Evolutionary conservation across 2,888 invertebrate species (phyloP).

Genomic region (Eristalis intricaria): DNA sequence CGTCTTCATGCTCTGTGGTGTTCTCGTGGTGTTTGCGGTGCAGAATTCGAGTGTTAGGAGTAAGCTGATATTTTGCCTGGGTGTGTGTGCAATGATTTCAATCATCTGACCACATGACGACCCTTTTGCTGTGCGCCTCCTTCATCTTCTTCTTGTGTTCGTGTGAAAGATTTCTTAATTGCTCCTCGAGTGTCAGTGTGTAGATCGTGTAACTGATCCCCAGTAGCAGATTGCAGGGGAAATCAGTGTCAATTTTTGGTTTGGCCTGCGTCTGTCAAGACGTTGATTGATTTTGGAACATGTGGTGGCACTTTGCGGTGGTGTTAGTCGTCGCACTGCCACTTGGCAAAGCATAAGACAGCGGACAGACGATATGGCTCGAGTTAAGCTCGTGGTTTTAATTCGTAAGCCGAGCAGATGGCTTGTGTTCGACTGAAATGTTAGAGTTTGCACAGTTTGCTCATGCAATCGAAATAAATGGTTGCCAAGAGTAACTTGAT

Average conservation of each 20-base stretch:
- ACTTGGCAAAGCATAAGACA: neutral
- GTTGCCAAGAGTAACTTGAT: conserved; percentile 37
- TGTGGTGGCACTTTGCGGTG: conserved; percentile 62
- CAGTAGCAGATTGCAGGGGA: conserved; percentile 68
- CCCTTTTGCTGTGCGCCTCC: conserved; percentile 63
- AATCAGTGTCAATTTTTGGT: conserved; percentile 69
- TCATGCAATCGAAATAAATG: conserved; percentile 49
- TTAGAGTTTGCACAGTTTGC: conserved; percentile 24
- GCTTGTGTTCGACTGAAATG: conserved; percentile 24
- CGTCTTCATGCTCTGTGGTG: conserved; percentile 31
- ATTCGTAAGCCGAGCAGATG: conserved; percentile 34
- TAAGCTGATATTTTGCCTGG: conserved; percentile 57
- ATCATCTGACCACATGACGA: conserved; percentile 72
- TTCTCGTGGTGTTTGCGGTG: conserved; percentile 63
- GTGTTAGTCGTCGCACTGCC: neutral
- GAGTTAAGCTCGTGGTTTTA: conserved; percentile 60
- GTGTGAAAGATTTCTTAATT: conserved; percentile 71
- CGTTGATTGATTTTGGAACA: conserved; percentile 65
- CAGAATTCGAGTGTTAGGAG: conserved; percentile 58
- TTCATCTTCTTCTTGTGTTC: conserved; percentile 27
- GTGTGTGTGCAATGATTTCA: conserved; percentile 68
- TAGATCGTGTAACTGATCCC: conserved; percentile 61
- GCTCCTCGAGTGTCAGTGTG: conserved; percentile 61
- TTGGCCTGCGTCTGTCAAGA: conserved; percentile 61
- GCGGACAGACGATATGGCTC: conserved; percentile 49